Evolutionary conservation across 1,140 invertebrate species (phyloP), one percentile per base, ranked within the genome.

Genomic region (Drosophila busckii): DNA sequence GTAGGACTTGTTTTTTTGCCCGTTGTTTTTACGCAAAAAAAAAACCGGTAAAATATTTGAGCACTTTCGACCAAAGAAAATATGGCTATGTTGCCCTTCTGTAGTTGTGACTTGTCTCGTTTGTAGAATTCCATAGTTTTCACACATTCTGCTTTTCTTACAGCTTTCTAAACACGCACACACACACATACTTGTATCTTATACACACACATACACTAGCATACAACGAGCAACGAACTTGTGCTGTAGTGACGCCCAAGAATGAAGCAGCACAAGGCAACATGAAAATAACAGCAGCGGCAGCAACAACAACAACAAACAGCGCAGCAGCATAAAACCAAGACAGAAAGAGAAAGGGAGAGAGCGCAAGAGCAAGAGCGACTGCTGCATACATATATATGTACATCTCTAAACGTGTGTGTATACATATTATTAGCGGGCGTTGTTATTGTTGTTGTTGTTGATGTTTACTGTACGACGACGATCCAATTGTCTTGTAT

Each of bases 1-100:
- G 75, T 70, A 83, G 54, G 76, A 83, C 75, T 82, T 70, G 75
- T 82, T 82, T 80, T n/a, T 65, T 60, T 70, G 60, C 60, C 52
- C 44, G 53, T 66, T 67, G 46, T 69, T 71, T 71, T 46, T 65
- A 45, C 42, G 67, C 73, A 53, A 73, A 82, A 52, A 64, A 45
- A 80, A 82, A 82, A 82, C 75, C 75, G 75, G 75, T 82, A 82
- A 54, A 31, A 82, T 70, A 59, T 73, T 71, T 45, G 16, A 82
- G 46, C 60, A 49, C 26, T n/a, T n/a, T n/a, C 40, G 28, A 37
- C 48, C 29, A 38, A 45, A 31, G 40, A 19, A 35, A 35, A 20
- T 46, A 23, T 55, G 20, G 23, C 38, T 53, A 34, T 55, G 22
- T 46, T 48, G 42, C 9, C n/a, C 12, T 16, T 7, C 10, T 29